Base-by-base conservation (phyloP, 1,140 invertebrate genomes). In the Atta cephalotes region DNA sequence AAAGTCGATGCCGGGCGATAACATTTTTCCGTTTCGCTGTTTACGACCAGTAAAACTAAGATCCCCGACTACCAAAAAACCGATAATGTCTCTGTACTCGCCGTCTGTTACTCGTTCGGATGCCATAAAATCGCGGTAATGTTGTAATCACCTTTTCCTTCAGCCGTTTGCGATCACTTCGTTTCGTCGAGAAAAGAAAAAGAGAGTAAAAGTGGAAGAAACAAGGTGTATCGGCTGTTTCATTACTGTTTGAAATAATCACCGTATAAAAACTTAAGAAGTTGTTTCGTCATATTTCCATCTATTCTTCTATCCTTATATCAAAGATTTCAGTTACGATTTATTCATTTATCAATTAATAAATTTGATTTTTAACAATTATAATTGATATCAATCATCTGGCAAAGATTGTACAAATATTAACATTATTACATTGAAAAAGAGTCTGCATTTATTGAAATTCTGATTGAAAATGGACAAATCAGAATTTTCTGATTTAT, bases 41-140 rank as follows among this genome's bases (percentile, higher is more conserved):
- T 90, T 90, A 90, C 89, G 89, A 90, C 63, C 89, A 25, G 89
- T 90, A 90, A 86, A 90, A 78, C 76, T 86, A 77, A 90, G 90
- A 90, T 82, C 78, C 51, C 39, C 70, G 74, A 56, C 85, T 77
- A 87, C 86, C 77, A 79, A 90, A 90, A 90, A 90, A 89, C 86
- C 89, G 82, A 90, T 90, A 90, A 90, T 90, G 86, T 90, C 82
- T 66, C 77, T 68, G 81, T 71, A 74, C 65, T 70, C 68, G 62
- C 76, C 88, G 78, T 90, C 88, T 84, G 88, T 78, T 78, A 78
- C 84, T 87, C 85, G 72, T 89, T 87, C 88, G 66, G 74, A 58
- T 68, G 65, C 78, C 60, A 89, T 90, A 87, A 90, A 90, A 84
- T 89, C 88, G 71, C 63, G 88, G 76, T 89, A 89, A 87, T 74